Base-by-base conservation (phyloP, 30 jellyfish, hydroid and myxozoan genomes). In the Chrysaora quinquecirrha region DNA sequence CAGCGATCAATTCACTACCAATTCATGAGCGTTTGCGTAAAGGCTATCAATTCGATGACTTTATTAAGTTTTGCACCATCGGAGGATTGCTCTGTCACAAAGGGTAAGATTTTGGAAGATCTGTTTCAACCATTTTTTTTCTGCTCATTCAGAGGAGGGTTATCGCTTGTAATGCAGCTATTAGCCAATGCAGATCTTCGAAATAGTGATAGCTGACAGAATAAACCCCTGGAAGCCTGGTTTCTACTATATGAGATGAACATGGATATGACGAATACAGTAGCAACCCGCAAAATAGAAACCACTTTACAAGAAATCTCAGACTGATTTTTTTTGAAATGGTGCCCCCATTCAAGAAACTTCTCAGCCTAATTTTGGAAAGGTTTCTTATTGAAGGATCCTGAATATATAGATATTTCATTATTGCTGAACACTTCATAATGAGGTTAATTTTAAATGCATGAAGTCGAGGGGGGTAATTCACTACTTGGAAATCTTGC, bases 11-110 rank as follows among this genome's bases (percentile, higher is more conserved):
- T 19, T 9, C 12, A 2, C 19, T 52, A 25, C 3, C 29, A 10
- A 20, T 4, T 3, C 12, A 70, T 3, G 30, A 3, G 22, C 23
- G 78, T 3, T 24, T 22, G 14, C 18, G 11, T 6, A 47, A 18
- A 50, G 86, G 78, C 18, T 63, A 74, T 50, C 24, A 48, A 28
- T 74, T 74, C 31, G 33, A 74, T 24, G 62, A 52, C 0, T 30
- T 74, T n/a, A 25, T 74, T n/a, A 74, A 30, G 28, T 46, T 1
- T 27, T 74, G 86, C 47, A 27, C 50, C 20, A 30, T 66, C 48
- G 73, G 28, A 3, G 86, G 86, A 74, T 10, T 74, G 30, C 14
- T 49, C 30, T 74, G 86, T 10, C 86, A 74, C 86, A 23, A 46
- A 20, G 86, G 86, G 86, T 74, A 74, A 49, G 83, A 3, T 2